Evolutionary conservation across 1,140 invertebrate species (phyloP), one percentile per base, ranked within the genome.

Genomic region (Lepidurus apus): DNA sequence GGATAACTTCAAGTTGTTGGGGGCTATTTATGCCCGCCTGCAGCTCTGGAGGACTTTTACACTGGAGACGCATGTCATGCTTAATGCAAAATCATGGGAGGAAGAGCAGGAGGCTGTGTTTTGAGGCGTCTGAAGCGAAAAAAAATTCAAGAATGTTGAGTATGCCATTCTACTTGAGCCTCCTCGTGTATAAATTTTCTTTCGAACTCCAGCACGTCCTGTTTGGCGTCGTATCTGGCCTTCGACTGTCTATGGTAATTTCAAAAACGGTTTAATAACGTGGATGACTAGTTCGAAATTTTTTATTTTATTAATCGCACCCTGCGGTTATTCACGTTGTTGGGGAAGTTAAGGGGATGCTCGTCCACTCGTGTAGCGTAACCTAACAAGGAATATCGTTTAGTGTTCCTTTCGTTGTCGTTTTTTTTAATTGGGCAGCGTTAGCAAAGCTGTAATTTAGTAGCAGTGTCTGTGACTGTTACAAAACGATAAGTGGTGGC

Each of bases 11-110:
- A 13, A 65, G 53, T 13, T 65, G 17, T n/a, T n/a, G 53, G 53
- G 53, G 21, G 53, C 13, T 17, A 65, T 21, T 13, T 65, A 21
- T 65, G 53, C 53, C 53, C 9, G 53, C 53, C 13, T 17, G 13
- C 53, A 65, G 13, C 53, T 65, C 53, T 65, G 17, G 17, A 65
- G 4, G 53, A 65, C 53, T 11, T 47, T 13, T 65, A 65, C 21
- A 21, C 13, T 65, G 21, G 9, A 65, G 53, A 13, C 17, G 17
- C 53, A 65, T 65, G 53, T 1, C 7, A 65, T 17, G 53, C 21
- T 65, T 65, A 65, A 65, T 65, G 53, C 53, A 65, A 65, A 65
- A 65, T 65, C 53, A 65, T 65, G 53, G 21, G 53, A 65, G 47
- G 13, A 65, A 65, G 47, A 65, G 47, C 47, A 65, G 13, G 21